A percentile compares a stretch with the other conserved stretches of the same genome.
Conservation (phyloP, 1,140 invertebrate species). For the Trichoplusia ni region DNA sequence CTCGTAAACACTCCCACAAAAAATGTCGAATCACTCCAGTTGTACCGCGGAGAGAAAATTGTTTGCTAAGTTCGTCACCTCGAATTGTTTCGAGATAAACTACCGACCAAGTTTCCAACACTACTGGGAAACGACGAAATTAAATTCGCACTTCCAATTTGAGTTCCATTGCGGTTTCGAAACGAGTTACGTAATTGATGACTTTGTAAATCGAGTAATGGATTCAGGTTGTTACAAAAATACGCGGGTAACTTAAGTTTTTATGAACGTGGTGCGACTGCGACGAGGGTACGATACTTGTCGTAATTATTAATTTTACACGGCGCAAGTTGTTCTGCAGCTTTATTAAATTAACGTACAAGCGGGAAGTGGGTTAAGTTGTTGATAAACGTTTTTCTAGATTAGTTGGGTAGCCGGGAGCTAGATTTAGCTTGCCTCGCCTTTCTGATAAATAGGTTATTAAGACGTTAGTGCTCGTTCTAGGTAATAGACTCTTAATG, state of each 20-base stretch:
- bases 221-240: too few relatives aligned
- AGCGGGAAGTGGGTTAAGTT: conserved; percentile 5
- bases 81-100: conserved; percentile 34
- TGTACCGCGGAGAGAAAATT: conserved; percentile 3
- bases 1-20: conserved; percentile 9
- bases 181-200: too few relatives aligned
- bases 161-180: not conserved
- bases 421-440: not conserved
- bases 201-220: too few relatives aligned
- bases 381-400: conserved; percentile 9
- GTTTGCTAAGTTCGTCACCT: conserved; percentile 25
- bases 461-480: not conserved
- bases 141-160: conserved; percentile 11
- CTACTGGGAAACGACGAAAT: conserved; percentile 13
- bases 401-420: not conserved
- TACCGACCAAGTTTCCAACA: conserved; percentile 10
- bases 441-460: conserved; percentile 2
- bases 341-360: conserved; percentile 25
- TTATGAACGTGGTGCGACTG: too few relatives aligned
- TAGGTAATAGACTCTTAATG: too few relatives aligned
- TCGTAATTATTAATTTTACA: conserved; percentile 30
- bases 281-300: not conserved
- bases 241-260: too few relatives aligned
- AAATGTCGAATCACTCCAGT: conserved; percentile 28
- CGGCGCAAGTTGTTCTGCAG: not conserved